These are phyloP conservation scores for Nothoprocta perdicaria DNA, from an alignment of 2,113 vertebrate genomes.

Conservation along the genomic window DNA sequence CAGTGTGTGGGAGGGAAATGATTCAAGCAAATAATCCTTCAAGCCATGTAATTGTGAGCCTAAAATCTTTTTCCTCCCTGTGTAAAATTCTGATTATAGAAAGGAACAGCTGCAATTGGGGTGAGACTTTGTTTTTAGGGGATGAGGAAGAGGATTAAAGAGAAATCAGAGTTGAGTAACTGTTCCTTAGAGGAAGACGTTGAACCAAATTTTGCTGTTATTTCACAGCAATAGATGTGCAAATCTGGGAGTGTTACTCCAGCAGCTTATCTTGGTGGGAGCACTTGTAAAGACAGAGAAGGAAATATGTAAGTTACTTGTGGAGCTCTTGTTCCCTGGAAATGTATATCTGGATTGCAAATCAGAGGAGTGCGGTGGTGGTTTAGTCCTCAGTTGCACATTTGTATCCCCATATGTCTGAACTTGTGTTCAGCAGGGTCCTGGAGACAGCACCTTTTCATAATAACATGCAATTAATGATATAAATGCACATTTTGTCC, in stretches of 20 bases:
- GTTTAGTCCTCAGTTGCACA: not conserved
- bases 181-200: not conserved
- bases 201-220: not conserved
- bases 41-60: conserved; percentile 30
- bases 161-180: not conserved
- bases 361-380: conserved; percentile 22
- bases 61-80: conserved; percentile 35
- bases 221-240: not conserved
- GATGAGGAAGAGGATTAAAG: not conserved
- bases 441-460: not conserved
- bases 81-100: conserved; percentile 48
- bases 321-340: not conserved
- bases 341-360: not conserved
- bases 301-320: not conserved
- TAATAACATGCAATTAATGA: not conserved
- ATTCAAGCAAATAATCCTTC: conserved; percentile 50
- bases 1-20: conserved; percentile 2
- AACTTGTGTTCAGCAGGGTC: not conserved
- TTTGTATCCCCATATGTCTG: not conserved
- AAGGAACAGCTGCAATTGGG: conserved; percentile 39
- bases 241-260: not conserved
- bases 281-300: not conserved
- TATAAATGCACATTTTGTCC: not conserved
- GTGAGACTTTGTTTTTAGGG: not conserved
- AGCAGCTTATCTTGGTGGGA: not conserved